Conservation (phyloP, 2,113 vertebrate species). For the Laterallus jamaicensis region DNA sequence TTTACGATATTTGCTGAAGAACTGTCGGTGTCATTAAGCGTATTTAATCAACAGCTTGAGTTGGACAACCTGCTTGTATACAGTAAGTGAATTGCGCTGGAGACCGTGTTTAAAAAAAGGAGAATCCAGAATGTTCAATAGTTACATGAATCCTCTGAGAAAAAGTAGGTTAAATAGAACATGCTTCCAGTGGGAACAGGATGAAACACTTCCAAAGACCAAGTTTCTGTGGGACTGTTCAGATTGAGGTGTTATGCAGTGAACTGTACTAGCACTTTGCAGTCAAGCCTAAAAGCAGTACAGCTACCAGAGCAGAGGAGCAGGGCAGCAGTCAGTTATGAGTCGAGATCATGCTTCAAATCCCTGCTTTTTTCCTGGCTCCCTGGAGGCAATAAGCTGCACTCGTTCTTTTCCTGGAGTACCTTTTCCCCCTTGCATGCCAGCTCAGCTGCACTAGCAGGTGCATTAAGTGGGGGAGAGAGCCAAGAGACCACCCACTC, state of each 20-base stretch:
- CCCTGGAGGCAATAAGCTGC: background rate
- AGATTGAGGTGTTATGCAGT: background rate
- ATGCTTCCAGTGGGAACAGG: background rate
- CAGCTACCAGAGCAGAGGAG: background rate
- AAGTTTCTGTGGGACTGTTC: background rate
- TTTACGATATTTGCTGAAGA: background rate
- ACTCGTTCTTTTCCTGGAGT: background rate
- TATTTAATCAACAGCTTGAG: background rate
- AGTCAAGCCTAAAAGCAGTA: background rate
- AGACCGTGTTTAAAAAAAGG: background rate
- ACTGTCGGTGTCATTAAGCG: rapidly evolving
- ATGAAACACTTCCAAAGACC: background rate
- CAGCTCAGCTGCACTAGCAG: conserved; percentile 6
- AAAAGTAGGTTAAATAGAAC: background rate
- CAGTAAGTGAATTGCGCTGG: background rate
- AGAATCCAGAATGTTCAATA: background rate
- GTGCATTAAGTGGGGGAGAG: background rate
- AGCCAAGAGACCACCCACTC: background rate
- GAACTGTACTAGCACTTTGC: background rate
- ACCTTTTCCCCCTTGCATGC: background rate
- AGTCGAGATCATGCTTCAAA: background rate
- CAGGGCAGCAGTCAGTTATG: background rate
- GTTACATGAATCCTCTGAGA: background rate
- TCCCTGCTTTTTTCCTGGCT: background rate
- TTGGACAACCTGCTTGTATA: background rate